These are phyloP conservation scores for Siderastrea siderea DNA, from an alignment of 92 coral and sea anemone genomes.

Conservation along the genomic window DNA sequence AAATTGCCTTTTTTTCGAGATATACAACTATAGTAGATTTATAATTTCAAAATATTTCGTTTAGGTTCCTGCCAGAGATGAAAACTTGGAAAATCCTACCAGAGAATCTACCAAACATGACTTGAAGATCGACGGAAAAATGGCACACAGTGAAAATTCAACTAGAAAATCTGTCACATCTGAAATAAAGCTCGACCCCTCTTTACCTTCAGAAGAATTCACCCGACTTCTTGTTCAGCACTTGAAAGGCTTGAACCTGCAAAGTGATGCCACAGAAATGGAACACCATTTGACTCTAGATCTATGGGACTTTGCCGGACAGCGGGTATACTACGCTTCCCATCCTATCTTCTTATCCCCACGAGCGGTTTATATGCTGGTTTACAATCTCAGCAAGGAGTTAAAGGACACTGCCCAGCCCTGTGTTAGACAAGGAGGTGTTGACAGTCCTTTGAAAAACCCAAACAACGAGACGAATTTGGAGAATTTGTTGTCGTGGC, in stretches of 20 bases:
- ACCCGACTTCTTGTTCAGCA: background rate
- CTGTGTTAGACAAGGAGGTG: constrained; percentile 67
- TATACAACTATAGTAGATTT: no score
- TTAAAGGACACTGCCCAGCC: constrained; percentile 67
- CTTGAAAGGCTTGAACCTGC: no score
- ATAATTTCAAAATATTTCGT: no score
- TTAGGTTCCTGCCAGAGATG: background rate
- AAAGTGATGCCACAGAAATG: no score
- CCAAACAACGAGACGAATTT: no score
- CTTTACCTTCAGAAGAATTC: background rate
- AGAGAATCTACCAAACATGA: no score
- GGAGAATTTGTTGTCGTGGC: no score
- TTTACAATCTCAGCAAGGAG: constrained; percentile 72
- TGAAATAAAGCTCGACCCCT: background rate
- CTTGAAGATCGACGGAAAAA: background rate
- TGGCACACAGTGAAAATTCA: background rate
- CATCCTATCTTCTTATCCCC: no score
- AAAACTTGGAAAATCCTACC: background rate
- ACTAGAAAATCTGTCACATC: background rate
- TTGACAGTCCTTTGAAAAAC: constrained; percentile 55
- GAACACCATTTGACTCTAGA: no score
- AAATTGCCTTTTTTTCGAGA: no score
- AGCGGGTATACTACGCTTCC: no score
- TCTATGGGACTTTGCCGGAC: no score
- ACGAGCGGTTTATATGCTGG: background rate